These are phyloP conservation scores for Colinus virginianus DNA, from an alignment of 2,113 vertebrate species.

Conservation along the genomic window DNA sequence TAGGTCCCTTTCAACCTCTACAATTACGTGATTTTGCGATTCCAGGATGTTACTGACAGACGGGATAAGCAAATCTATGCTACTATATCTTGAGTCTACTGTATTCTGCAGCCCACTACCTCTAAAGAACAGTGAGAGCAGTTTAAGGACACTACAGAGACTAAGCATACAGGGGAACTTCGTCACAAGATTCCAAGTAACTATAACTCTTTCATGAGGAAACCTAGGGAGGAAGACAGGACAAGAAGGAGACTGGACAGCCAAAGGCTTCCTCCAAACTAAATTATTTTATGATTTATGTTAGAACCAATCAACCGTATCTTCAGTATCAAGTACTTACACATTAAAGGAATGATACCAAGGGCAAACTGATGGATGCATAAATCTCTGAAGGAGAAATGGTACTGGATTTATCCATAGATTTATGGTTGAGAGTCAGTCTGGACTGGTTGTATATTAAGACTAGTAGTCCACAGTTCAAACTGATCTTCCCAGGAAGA, in stretches of 20 bases:
- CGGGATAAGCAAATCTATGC: neutral
- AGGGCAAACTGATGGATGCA: neutral
- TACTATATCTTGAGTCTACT: neutral
- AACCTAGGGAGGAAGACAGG: neutral
- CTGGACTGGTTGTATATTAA: neutral
- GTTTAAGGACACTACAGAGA: neutral
- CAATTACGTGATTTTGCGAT: no score
- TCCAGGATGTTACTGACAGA: neutral
- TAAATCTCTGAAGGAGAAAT: neutral
- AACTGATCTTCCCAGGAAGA: neutral
- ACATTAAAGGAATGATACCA: neutral
- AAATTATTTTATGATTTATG: neutral
- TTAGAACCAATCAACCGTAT: neutral
- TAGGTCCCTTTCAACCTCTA: no score
- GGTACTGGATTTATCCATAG: neutral
- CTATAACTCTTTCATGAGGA: neutral
- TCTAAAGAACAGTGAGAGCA: neutral
- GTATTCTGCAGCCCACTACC: neutral
- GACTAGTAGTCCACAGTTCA: neutral
- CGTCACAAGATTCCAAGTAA: neutral
- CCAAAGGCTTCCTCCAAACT: neutral
- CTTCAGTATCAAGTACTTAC: neutral
- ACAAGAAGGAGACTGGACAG: neutral
- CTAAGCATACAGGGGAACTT: neutral
- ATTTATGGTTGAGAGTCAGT: rapidly evolving